Conservation (phyloP, 1,140 invertebrate species). For the Ostrea denselamellosa region DNA sequence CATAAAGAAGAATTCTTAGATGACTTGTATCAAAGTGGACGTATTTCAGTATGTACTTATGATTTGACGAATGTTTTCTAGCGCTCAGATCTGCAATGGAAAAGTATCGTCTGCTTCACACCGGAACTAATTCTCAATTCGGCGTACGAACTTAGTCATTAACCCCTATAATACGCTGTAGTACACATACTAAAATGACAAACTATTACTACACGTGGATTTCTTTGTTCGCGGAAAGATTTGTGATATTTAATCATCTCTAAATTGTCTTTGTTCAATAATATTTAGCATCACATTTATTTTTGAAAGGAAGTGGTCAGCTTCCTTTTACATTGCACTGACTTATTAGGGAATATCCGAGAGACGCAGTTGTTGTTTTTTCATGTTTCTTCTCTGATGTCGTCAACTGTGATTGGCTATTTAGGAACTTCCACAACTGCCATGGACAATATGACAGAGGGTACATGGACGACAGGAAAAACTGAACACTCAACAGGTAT, state of each 20-base stretch:
- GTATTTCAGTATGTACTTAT: no score
- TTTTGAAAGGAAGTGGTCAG: background rate
- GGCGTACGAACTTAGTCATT: background rate
- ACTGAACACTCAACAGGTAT: no score
- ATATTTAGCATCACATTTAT: background rate
- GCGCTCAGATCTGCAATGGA: background rate
- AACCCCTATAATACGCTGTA: background rate
- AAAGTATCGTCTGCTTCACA: background rate
- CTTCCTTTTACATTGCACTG: background rate
- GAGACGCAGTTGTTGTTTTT: background rate
- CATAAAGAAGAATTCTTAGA: no score
- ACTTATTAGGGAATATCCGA: background rate
- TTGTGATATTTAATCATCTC: background rate
- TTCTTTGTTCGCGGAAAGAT: background rate
- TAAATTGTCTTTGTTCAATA: background rate
- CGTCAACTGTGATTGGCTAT: background rate
- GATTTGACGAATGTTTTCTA: background rate
- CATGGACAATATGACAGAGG: background rate
- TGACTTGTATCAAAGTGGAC: no score
- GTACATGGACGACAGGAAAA: background rate
- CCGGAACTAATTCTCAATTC: background rate
- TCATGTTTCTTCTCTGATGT: background rate
- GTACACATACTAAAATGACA: background rate
- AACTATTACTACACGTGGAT: background rate
- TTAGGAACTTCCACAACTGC: background rate